phyloP scores from a whole-genome alignment of 2,888 invertebrate species.

The Lysandra coridon region DNA sequence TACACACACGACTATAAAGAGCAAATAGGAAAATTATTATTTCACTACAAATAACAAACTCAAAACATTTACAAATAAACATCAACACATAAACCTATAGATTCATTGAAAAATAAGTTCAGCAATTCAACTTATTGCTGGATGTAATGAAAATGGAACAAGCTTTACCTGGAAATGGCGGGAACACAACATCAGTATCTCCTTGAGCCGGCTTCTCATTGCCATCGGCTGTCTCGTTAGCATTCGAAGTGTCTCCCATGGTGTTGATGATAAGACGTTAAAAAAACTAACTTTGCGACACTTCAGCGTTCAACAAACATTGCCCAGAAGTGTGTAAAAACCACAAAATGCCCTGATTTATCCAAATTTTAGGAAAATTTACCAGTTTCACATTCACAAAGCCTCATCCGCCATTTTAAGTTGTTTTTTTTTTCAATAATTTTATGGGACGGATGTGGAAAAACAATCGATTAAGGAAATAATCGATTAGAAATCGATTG shows the following conservation, averaged over 20 bases:
- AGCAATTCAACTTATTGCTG: neutral
- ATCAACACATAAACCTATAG: neutral
- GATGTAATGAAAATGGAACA: neutral
- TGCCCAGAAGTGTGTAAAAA: neutral
- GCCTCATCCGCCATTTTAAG: slow-evolving; percentile 58
- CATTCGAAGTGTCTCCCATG: slow-evolving; percentile 63
- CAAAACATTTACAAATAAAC: neutral
- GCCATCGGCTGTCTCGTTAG: slow-evolving; percentile 54
- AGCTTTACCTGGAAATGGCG: slow-evolving; percentile 66
- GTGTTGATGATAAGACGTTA: slow-evolving; percentile 36
- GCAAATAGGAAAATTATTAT: neutral
- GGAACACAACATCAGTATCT: slow-evolving; percentile 60
- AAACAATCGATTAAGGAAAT: too few relatives aligned
- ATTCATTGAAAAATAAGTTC: neutral
- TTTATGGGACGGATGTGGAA: too few relatives aligned
- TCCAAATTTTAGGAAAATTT: neutral
- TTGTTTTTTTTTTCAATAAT: slow-evolving; percentile 39
- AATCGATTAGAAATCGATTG: too few relatives aligned
- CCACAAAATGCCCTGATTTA: neutral
- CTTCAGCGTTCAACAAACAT: neutral
- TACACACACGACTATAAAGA: too few relatives aligned
- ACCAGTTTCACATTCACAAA: slow-evolving; percentile 39
- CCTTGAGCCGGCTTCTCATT: slow-evolving; percentile 65
- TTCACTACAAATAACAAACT: neutral
- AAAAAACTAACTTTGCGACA: neutral